Evolutionary conservation across 2,113 vertebrate genomes (phyloP), one percentile per base, ranked within the genome.

Genomic region (Micronisus gabar): DNA sequence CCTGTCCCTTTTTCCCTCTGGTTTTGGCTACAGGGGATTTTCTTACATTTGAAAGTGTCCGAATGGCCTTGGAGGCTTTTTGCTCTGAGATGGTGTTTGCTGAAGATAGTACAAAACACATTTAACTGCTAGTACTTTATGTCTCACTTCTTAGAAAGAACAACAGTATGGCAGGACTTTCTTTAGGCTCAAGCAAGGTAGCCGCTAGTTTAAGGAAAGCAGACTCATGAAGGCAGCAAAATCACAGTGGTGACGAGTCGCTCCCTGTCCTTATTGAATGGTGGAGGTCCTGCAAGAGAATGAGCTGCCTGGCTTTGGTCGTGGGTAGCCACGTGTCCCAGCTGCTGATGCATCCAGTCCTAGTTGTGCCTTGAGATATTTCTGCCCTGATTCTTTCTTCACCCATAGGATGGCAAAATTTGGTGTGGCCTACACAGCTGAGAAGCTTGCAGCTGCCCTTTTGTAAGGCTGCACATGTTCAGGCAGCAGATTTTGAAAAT

Each of bases 401-500:
- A 79, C 15, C 16, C 43, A n/a, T 2, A 7, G 78, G 34, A 58
- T 80, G 56, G 47, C 48, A 83, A 92, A 75, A 87, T 56, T 52
- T n/a, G 25, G 13, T 52, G 18, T 80, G 94, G 32, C 58, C 53
- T 85, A 21, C 15, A 4, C 3, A 6, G 59, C 53, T 58, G 55
- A 58, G 48, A 68, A 94, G 26, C 45, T 72, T 66, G 66, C 58
- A 94, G n/a, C 45, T 81, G 80, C 47, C 38, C n/a, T 93, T 75
- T 95, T 72, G 73, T 89, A 76, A 85, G 32, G 56, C 62, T 87
- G 40, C 62, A 48, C 59, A 29, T 72, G 81, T 85, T 85, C 78
- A 86, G 91, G 70, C 91, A 91, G 56, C 40, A 91, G 66, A 61
- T 86, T 87, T 95, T 81, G 80, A 52, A 95, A 93, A 48, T 65